Base-by-base conservation (phyloP, 2,113 vertebrate genomes). In the Turnix velox region DNA sequence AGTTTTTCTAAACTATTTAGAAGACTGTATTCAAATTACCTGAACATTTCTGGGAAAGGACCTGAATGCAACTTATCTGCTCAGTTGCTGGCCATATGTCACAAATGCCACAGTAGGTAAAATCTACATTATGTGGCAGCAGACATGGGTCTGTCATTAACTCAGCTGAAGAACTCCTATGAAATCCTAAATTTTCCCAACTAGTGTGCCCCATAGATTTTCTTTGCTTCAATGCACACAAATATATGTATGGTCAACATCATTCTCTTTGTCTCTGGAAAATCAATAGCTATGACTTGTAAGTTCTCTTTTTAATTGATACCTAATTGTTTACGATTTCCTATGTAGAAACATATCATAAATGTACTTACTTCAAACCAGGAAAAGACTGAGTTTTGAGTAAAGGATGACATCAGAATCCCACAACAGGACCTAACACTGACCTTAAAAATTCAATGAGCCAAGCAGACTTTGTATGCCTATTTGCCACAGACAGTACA, bases 361-460 rank as follows among this genome's bases (percentile, higher is more conserved):
- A 71, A n/a, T 39, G 11, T 4, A 37, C 52, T 18, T 67, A 27
- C 16, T 68, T 61, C 57, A 20, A 67, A 65, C 1, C 17, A 71
- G 46, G 72, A 42, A 57, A 83, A 39, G 13, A n/a, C 18, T 59
- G 42, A 63, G 5, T 51, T 88, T 57, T 67, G 18, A 58, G 15
- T 31, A 84, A 83, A 55, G 27, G 78, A 48, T 37, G 9, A 39
- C 17, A 73, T 54, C 49, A 76, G 23, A 92, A 74, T 88, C 40
- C 18, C 20, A 43, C 58, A 52, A 85, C 24, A 80, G 18, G 51
- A 58, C 35, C 18, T 24, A 63, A 40, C 4, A 20, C 3, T 67
- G 71, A 85, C 80, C 68, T 84, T 82, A 74, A 92, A 92, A 90
- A 75, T 59, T 61, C 35, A 94, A 40, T 65, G 59, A 85, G 7